These are phyloP conservation scores for Brachyistius frenatus DNA, from an alignment of 2,113 vertebrate genomes.

Conservation along the genomic window DNA sequence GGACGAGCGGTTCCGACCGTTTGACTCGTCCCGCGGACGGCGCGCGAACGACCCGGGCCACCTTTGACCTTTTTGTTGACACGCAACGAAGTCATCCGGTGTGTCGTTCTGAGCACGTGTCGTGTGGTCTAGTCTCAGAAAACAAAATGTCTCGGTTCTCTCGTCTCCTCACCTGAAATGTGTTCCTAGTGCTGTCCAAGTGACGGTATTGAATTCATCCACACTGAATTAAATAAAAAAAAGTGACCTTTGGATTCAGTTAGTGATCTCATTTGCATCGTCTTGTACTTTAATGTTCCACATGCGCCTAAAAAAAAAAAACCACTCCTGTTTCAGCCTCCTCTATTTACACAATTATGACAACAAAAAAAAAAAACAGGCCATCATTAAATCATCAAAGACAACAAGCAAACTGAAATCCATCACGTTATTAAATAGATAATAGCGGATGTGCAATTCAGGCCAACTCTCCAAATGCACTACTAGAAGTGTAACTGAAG, in stretches of 20 bases:
- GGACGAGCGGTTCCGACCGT: slow-evolving; percentile 4
- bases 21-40: no score
- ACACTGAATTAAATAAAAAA: slow-evolving; percentile 76
- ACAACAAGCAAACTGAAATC: neutral
- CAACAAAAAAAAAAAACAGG: neutral
- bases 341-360: neutral
- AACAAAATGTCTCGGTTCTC: slow-evolving; percentile 12
- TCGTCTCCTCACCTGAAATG: slow-evolving; percentile 47
- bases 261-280: neutral
- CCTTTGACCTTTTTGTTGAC: slow-evolving; percentile 39
- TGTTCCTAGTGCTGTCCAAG: slow-evolving; percentile 38
- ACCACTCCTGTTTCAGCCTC: neutral
- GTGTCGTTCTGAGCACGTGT: slow-evolving; percentile 20
- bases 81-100: slow-evolving; percentile 31
- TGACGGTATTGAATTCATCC: slow-evolving; percentile 61
- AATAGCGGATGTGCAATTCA: neutral
- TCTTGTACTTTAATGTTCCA: neutral
- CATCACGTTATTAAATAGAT: neutral
- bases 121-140: slow-evolving; percentile 41
- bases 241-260: slow-evolving; percentile 79
- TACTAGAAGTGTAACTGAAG: neutral
- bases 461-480: slow-evolving; percentile 4
- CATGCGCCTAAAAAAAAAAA: no score
- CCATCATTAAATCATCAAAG: neutral
- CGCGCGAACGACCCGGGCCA: slow-evolving; percentile 16